Percentiles rank a stretch among this genome's conserved stretches.
Conservation (phyloP, 2,888 invertebrate genomes). For the Eubasilissa splendida region DNA sequence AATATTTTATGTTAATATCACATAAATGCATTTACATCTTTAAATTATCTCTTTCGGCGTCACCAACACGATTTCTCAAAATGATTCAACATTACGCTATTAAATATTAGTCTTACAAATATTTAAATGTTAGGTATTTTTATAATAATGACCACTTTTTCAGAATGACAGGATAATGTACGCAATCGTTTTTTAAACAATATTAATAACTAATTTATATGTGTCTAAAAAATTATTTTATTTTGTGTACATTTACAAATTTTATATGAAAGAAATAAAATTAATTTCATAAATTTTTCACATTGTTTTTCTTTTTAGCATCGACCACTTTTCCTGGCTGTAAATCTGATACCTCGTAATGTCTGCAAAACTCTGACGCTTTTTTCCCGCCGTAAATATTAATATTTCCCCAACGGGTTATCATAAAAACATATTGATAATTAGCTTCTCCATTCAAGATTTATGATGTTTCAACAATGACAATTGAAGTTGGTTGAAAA, state of each 20-base stretch:
- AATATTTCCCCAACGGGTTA: too few species aligned
- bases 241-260: conserved; percentile 36
- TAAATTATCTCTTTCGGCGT: too few species aligned
- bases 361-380: neutral
- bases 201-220: conserved; percentile 21
- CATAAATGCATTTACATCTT: too few species aligned
- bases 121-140: conserved; percentile 7
- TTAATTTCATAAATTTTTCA: neutral
- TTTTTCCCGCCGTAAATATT: neutral
- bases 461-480: too few species aligned
- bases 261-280: conserved; percentile 33
- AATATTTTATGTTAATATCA: too few species aligned
- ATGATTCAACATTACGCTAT: too few species aligned
- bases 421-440: too few species aligned
- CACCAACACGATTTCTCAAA: too few species aligned
- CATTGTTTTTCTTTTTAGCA: neutral
- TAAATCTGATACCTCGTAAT: too few species aligned
- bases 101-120: neutral
- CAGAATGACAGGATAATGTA: conserved; percentile 11
- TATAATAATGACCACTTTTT: conserved; percentile 12
- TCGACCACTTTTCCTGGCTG: too few species aligned
- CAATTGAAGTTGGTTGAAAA: too few species aligned
- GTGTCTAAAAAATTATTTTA: conserved; percentile 41
- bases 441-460: too few species aligned
- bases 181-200: conserved; percentile 16